These are phyloP conservation scores for Pseudorasbora parva DNA, from an alignment of 2,113 vertebrate genomes.

Conservation along the genomic window DNA sequence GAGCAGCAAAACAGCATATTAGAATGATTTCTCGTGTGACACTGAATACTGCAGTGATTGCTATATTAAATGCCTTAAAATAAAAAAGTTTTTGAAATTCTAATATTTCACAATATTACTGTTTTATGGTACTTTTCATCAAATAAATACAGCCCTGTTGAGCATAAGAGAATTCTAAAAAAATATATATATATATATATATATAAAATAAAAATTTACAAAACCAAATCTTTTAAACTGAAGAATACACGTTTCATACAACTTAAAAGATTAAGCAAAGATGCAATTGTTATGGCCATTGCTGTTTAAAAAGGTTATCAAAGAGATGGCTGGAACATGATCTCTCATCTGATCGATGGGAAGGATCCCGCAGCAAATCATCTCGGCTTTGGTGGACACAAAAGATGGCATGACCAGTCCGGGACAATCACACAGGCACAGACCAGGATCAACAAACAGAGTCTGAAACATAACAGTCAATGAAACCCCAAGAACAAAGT, in stretches of 20 bases:
- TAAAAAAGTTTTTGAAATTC: too few species aligned
- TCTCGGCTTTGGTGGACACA: slow-evolving; percentile 95
- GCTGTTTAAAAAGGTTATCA: slow-evolving; percentile 87
- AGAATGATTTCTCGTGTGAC: too few species aligned
- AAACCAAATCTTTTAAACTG: too few species aligned
- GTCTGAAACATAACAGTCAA: slow-evolving; percentile 77
- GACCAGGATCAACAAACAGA: slow-evolving; percentile 87
- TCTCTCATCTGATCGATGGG: slow-evolving; percentile 98
- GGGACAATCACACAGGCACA: slow-evolving; percentile 96
- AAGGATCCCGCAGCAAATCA: slow-evolving; percentile 94
- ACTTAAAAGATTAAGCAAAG: background rate
- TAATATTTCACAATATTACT: background rate
- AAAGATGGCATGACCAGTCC: slow-evolving; percentile 98
- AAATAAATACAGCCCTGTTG: background rate
- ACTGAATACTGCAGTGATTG: too few species aligned
- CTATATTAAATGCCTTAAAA: too few species aligned
- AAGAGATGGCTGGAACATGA: slow-evolving; percentile 86
- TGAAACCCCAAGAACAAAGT: background rate
- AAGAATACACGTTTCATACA: background rate
- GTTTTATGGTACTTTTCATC: background rate
- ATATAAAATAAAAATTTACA: too few species aligned
- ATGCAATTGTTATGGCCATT: background rate
- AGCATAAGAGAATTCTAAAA: background rate
- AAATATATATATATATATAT: too few species aligned
- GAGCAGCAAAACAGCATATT: too few species aligned